Evolutionary conservation across 2,888 invertebrate species (phyloP), one percentile per base, ranked within the genome.

Genomic region (Luffia ferchaultella): DNA sequence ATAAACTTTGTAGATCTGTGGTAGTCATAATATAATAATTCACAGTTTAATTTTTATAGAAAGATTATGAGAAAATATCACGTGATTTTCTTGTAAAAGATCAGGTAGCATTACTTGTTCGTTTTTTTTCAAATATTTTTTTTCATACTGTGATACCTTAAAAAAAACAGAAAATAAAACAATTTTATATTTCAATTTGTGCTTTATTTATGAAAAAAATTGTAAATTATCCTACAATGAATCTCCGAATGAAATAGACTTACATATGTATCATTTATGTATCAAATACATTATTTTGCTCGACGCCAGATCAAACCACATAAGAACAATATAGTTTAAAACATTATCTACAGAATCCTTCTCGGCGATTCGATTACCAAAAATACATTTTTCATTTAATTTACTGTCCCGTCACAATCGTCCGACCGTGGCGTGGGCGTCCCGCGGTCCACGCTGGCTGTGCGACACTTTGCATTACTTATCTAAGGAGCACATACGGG

Each of bases 201-300:
- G 85, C 86, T 86, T 86, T 86, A 86, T 86, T 86, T 85, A 87
- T 86, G 86, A 87, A 87, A 87, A 87, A 87, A 87, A 86, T 86
- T 82, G 86, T 86, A 87, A 87, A 87, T 86, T 87, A 87, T 85
- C 84, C 87, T 87, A 87, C 85, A 83, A 82, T 83, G 83, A 84
- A 84, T 84, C 83, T 84, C 84, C 83, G 84, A 84, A 83, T 83
- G 83, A 84, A 84, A 79, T 83, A 83, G 80, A 84, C 83, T 84
- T 84, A 84, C 83, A 82, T 82, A 30, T 30, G 30, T 30, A 84
- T 82, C 78, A 73, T 76, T 82, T 78, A 82, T 82, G 82, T 82
- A 83, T 83, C 80, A 80, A 80, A 82, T 83, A 82, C 82, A 82
- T 82, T 73, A 78, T 75, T 75, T 72, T 68, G 78, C 80, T 77